Percentiles rank a stretch among this genome's conserved stretches.
Conservation (phyloP, 2,888 invertebrate species). For the Seira ritae region DNA sequence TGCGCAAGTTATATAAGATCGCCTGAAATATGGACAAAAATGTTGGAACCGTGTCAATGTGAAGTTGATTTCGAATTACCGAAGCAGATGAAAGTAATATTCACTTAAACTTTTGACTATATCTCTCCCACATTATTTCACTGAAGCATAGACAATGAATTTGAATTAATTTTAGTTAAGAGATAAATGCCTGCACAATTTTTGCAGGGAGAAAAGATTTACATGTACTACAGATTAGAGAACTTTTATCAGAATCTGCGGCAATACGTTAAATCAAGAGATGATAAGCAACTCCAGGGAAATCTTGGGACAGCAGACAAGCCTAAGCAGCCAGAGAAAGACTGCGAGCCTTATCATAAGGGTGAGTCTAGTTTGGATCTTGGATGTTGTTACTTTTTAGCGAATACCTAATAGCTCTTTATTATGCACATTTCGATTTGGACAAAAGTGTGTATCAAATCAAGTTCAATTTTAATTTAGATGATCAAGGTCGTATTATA, state of each 20-base stretch:
- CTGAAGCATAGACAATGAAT: too few species aligned
- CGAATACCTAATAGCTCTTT: neutral
- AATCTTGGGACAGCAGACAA: slow-evolving; percentile 77
- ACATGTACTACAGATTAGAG: slow-evolving; percentile 97
- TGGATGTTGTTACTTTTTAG: neutral
- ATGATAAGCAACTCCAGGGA: slow-evolving; percentile 94
- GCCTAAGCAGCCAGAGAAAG: slow-evolving; percentile 79
- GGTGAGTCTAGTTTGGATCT: slow-evolving; percentile 14
- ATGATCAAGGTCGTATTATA: slow-evolving; percentile 77
- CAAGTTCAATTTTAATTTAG: too few species aligned
- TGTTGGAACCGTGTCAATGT: slow-evolving; percentile 80
- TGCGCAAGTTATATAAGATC: slow-evolving; percentile 80
- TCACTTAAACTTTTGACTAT: neutral
- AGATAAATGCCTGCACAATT: too few species aligned
- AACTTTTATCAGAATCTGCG: slow-evolving; percentile 99
- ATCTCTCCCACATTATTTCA: neutral
- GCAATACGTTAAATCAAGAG: slow-evolving; percentile 95
- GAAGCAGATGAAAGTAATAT: slow-evolving; percentile 81
- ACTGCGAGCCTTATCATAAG: slow-evolving; percentile 88
- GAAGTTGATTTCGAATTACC: slow-evolving; percentile 82
- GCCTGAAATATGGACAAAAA: slow-evolving; percentile 78
- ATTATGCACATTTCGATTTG: too few species aligned
- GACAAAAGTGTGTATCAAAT: too few species aligned
- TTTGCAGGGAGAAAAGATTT: slow-evolving; percentile 86
- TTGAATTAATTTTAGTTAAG: neutral